Evolutionary conservation across 2,888 invertebrate genomes (phyloP).

Genomic region (Oxyteleia sp.): DNA sequence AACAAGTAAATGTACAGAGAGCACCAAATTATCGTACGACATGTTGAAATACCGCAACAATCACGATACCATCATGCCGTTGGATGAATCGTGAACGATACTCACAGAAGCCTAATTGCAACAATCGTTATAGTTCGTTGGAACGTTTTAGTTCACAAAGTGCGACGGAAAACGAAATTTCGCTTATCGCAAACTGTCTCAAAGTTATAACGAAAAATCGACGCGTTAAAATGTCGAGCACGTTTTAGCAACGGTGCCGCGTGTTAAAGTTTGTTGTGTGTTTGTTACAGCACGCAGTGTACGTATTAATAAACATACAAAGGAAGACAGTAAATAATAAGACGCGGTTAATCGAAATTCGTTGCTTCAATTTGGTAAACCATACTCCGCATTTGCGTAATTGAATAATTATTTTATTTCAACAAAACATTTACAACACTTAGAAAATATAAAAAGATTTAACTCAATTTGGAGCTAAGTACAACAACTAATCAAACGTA

Average conservation of each 20-base stretch:
- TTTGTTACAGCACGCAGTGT: slow-evolving; percentile 46
- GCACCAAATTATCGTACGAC: slow-evolving; percentile 63
- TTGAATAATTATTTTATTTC: background rate
- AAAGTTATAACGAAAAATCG: background rate
- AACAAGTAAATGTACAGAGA: slow-evolving; percentile 69
- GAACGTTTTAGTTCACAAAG: background rate
- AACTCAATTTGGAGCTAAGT: background rate
- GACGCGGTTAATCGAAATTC: slow-evolving; percentile 49
- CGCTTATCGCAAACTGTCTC: background rate
- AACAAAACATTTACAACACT: background rate
- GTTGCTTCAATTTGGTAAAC: slow-evolving; percentile 12
- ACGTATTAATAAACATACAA: slow-evolving; percentile 60
- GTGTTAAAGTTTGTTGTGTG: slow-evolving; percentile 10
- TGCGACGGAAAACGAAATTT: background rate
- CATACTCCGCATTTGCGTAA: background rate
- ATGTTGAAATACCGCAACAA: slow-evolving; percentile 21
- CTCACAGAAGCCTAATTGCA: slow-evolving; percentile 25
- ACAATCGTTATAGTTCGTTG: slow-evolving; percentile 18
- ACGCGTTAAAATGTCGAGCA: slow-evolving; percentile 22
- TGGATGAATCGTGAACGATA: slow-evolving; percentile 31
- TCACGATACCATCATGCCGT: slow-evolving; percentile 16
- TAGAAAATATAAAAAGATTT: background rate
- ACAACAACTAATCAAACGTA: background rate
- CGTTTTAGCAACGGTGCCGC: slow-evolving; percentile 22
- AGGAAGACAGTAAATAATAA: slow-evolving; percentile 68